Evolutionary conservation across 2,888 invertebrate species (phyloP).

Genomic region (Aphelenchoides bicaudatus): DNA sequence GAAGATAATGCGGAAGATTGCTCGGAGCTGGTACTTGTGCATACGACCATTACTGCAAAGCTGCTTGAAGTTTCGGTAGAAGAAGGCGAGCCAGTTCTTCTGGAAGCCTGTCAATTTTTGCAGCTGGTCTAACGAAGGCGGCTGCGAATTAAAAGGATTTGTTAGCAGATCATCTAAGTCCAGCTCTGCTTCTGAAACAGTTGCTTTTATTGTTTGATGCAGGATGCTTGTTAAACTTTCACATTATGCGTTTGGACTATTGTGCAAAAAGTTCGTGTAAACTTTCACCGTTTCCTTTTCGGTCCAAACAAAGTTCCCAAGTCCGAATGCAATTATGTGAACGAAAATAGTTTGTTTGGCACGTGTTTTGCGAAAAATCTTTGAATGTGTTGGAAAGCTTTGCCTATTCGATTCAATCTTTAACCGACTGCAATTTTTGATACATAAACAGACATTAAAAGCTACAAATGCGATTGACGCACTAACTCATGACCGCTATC

Average conservation of each 20-base stretch:
- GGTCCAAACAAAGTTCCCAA: no score
- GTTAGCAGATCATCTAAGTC: conserved; percentile 47
- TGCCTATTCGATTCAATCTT: no score
- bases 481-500: no score
- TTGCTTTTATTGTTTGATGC: conserved; percentile 1
- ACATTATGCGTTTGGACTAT: not conserved
- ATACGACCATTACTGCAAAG: conserved; percentile 52
- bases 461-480: no score
- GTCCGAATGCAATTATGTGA: no score
- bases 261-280: not conserved
- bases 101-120: conserved; percentile 45
- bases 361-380: no score
- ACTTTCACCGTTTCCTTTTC: no score
- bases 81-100: conserved; percentile 52
- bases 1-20: conserved; percentile 47
- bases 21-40: conserved; percentile 45
- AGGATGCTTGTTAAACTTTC: no score
- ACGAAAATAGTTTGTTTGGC: no score
- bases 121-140: conserved; percentile 46
- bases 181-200: conserved; percentile 44
- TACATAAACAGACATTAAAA: no score
- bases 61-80: conserved; percentile 57
- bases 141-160: conserved; percentile 52
- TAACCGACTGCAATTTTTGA: no score
- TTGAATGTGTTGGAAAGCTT: no score